These are phyloP conservation scores for Xestia xanthographa DNA, from an alignment of 2,888 invertebrate species.

Conservation along the genomic window DNA sequence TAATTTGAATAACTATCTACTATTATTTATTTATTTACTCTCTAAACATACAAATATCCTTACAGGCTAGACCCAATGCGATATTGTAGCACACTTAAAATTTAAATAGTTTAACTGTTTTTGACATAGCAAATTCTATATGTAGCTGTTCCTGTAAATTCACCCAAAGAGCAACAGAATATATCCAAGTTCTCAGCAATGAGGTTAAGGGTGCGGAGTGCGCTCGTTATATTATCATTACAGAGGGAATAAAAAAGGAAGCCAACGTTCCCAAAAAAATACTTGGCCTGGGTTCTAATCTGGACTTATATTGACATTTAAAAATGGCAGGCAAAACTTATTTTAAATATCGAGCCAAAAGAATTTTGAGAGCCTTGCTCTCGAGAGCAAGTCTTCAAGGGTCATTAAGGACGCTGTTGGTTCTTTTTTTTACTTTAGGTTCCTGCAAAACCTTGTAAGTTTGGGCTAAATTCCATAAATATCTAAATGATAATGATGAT, in stretches of 20 bases:
- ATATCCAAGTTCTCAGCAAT: too few species aligned
- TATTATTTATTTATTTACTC: too few species aligned
- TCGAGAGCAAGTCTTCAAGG: neutral
- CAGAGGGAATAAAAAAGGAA: neutral
- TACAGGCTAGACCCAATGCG: too few species aligned
- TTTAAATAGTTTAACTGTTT: too few species aligned
- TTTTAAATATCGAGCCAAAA: constrained; percentile 6
- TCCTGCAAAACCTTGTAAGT: too few species aligned
- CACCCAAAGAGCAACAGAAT: too few species aligned
- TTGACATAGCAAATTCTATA: too few species aligned
- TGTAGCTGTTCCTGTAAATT: too few species aligned
- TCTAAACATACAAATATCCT: too few species aligned
- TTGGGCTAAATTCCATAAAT: neutral
- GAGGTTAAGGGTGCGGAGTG: too few species aligned
- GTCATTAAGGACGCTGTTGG: neutral
- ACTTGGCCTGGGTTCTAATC: constrained; percentile 7
- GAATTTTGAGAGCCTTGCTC: neutral
- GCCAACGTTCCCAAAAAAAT: neutral
- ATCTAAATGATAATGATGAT: neutral
- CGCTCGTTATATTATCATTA: neutral
- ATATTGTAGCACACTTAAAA: too few species aligned
- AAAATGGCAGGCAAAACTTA: constrained; percentile 4
- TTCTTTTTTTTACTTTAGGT: neutral
- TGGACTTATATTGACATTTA: constrained; percentile 19
- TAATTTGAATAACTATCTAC: too few species aligned